Conservation (phyloP, 2,888 invertebrate genomes). For the Nematopogon swammerdamellus region DNA sequence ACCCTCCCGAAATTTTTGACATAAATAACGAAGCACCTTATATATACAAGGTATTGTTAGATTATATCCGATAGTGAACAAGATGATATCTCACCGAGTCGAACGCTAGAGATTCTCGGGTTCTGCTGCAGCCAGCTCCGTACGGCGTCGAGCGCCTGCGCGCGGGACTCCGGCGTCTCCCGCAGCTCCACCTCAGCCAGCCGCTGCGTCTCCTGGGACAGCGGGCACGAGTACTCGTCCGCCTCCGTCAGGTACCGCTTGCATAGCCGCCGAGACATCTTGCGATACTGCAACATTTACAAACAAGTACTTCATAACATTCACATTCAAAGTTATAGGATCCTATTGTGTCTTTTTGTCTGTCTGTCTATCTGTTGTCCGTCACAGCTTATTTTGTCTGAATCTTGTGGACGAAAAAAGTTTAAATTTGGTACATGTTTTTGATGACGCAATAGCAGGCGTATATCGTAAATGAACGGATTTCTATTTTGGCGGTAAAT, state of each 20-base stretch:
- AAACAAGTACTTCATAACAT: too few relatives aligned
- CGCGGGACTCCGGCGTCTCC: slow-evolving; percentile 63
- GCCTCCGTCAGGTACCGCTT: slow-evolving; percentile 55
- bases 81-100: slow-evolving; percentile 59
- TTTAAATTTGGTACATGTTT: too few relatives aligned
- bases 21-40: not conserved
- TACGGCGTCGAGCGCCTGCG: slow-evolving; percentile 63
- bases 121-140: slow-evolving; percentile 70
- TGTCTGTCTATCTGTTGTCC: too few relatives aligned
- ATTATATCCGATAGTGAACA: not conserved
- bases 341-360: too few relatives aligned
- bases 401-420: too few relatives aligned
- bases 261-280: slow-evolving; percentile 34
- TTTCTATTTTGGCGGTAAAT: too few relatives aligned
- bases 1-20: too few relatives aligned
- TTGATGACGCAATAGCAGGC: too few relatives aligned
- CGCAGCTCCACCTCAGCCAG: slow-evolving; percentile 65
- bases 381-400: too few relatives aligned
- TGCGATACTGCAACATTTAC: not conserved
- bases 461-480: too few relatives aligned
- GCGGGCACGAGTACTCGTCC: slow-evolving; percentile 61
- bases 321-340: too few relatives aligned
- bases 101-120: slow-evolving; percentile 63
- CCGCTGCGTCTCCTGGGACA: slow-evolving; percentile 59
- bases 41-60: too few relatives aligned